Evolutionary conservation across 2,888 invertebrate genomes (phyloP).

Genomic region (Zygaena filipendulae): DNA sequence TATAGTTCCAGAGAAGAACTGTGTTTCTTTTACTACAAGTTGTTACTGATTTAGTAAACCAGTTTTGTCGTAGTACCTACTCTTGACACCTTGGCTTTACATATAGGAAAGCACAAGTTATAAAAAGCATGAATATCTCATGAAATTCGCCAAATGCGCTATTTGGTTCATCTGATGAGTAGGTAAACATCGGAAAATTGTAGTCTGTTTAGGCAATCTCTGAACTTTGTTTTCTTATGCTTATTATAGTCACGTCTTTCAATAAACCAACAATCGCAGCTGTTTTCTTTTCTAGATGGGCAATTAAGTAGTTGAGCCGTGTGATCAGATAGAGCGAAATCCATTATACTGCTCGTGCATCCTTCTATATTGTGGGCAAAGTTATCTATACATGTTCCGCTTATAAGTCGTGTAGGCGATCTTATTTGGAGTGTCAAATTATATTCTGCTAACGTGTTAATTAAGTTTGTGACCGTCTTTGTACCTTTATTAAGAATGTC

Average conservation of each 20-base stretch:
- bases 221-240: constrained; percentile 1
- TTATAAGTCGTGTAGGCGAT: constrained; percentile 1
- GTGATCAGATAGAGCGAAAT: constrained; percentile 1
- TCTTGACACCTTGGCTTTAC: not conserved
- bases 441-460: too few species aligned
- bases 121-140: constrained; percentile 2
- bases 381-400: constrained; percentile 5
- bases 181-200: constrained; percentile 4
- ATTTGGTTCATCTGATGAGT: constrained; percentile 2
- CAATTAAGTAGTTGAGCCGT: not conserved
- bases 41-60: constrained; percentile 4
- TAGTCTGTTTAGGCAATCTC: constrained; percentile 2
- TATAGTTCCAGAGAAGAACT: constrained; percentile 3
- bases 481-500: too few species aligned
- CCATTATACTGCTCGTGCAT: constrained; percentile 1
- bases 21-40: constrained; percentile 4
- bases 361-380: constrained; percentile 3
- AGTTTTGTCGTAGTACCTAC: too few species aligned
- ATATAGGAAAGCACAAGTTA: constrained; percentile 7
- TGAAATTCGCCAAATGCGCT: constrained; percentile 2
- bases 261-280: not conserved
- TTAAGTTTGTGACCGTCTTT: too few species aligned
- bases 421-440: constrained; percentile 6
- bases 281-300: not conserved
- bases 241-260: constrained; percentile 1